Percentiles rank a stretch among this genome's conserved stretches.
These are phyloP conservation scores for Riparia riparia DNA, from an alignment of 2,113 vertebrate species.

Conservation along the genomic window DNA sequence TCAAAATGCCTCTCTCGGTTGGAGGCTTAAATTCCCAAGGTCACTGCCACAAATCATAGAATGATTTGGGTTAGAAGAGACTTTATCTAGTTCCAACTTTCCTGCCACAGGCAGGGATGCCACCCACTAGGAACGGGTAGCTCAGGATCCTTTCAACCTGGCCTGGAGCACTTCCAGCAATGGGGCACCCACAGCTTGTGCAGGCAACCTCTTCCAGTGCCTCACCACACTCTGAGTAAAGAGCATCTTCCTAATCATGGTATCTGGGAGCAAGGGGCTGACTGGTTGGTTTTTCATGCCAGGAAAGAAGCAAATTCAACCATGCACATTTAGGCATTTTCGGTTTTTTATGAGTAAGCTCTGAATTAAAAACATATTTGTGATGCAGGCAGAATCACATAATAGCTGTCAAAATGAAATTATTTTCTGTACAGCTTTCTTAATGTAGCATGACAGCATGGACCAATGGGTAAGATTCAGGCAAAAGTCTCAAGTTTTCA, in stretches of 20 bases:
- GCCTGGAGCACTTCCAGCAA: not conserved
- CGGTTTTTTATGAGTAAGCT: not conserved
- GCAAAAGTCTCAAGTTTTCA: not conserved
- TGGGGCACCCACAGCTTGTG: not conserved
- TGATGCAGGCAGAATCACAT: not conserved
- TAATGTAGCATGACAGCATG: not conserved
- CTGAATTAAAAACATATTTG: not conserved
- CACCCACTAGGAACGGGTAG: not conserved
- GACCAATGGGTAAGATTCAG: not conserved
- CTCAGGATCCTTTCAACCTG: not conserved
- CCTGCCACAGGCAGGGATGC: not conserved
- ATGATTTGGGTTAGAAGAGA: not conserved
- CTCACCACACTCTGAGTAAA: not conserved
- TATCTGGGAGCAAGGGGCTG: not conserved
- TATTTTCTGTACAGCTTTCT: not conserved
- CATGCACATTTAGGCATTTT: not conserved
- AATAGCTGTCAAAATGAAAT: not conserved
- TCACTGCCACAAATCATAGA: not conserved
- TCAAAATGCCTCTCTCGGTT: accelerated
- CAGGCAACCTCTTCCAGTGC: not conserved
- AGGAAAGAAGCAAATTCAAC: not conserved
- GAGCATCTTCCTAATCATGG: not conserved
- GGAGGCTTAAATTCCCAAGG: not conserved
- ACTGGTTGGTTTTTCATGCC: not conserved
- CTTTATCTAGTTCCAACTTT: not conserved